Base-by-base conservation (phyloP, 2,888 invertebrate species). In the Maniola hyperantus region DNA sequence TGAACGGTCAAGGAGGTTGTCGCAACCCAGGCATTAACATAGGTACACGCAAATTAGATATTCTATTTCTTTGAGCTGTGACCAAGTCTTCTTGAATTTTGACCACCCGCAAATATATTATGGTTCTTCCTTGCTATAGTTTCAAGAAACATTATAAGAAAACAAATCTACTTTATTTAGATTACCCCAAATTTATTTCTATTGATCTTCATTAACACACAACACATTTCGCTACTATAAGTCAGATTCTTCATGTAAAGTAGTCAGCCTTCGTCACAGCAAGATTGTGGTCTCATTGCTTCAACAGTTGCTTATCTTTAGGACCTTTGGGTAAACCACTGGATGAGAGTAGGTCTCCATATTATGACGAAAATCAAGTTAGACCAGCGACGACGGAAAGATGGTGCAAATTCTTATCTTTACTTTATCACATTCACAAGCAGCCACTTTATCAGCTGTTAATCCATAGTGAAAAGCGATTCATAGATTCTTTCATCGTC, bases 1-100 rank as follows among this genome's bases (percentile, higher is more conserved):
- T 72, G 75, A 79, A 78, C 76, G 78, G 73, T 81, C 80, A 81
- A 83, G 80, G 79, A 67, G 70, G 64, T 54, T 79, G 68, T 77
- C 64, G 76, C 73, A 81, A 80, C 72, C 70, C 76, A 62, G 42
- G 57, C 53, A 58, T 26, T 58, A 54, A 34, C 11, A 57, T 33
- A n/a, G n/a, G n/a, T n/a, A 36, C 26, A 10, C 39, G 20, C 10
- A 54, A 54, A 48, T 59, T 44, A 44, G 26, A 50, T 50, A 46
- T 39, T 55, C 18, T n/a, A 5, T 36, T 57, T 57, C 20, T 57
- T 18, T n/a, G 15, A 10, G 36, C 15, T 39, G 6, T 2, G 1
- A 11, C 6, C 33, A 6, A 46, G 15, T 46, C 46, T 11, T 48
- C 15, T 48, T 48, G 48, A 18, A 15, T 46, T n/a, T 6, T 15